Conservation (phyloP, 2,797 vertebrate species). For the Fistularia commersonii region DNA sequence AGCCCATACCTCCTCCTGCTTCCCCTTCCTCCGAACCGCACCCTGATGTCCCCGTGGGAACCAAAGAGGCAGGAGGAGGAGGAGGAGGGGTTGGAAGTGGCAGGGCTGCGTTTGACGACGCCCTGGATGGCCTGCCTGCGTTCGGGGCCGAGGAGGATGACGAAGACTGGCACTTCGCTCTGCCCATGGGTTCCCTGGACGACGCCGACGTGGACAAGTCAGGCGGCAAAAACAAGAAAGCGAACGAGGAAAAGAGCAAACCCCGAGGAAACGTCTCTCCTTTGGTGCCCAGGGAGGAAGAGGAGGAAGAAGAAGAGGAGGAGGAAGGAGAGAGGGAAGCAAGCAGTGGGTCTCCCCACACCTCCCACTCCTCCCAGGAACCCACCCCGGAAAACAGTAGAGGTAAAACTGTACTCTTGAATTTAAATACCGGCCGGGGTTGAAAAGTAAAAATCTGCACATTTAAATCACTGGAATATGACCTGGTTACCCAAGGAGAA, state of each 20-base stretch:
- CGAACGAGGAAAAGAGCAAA: neutral
- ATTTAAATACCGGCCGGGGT: too few relatives aligned
- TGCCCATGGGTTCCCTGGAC: slow-evolving; percentile 48
- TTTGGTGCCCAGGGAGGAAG: slow-evolving; percentile 16
- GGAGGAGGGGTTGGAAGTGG: slow-evolving; percentile 34
- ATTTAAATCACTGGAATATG: too few relatives aligned
- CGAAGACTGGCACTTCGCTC: slow-evolving; percentile 67
- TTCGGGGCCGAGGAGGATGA: slow-evolving; percentile 61
- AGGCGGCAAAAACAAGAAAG: slow-evolving; percentile 13
- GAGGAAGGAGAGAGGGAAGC: slow-evolving; percentile 39
- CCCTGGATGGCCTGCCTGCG: slow-evolving; percentile 54
- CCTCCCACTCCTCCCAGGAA: slow-evolving; percentile 62
- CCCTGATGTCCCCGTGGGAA: slow-evolving; percentile 32
- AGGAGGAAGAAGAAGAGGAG: slow-evolving; percentile 16
- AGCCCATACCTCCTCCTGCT: slow-evolving; percentile 16
- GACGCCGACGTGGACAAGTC: slow-evolving; percentile 36
- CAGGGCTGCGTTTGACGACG: slow-evolving; percentile 55
- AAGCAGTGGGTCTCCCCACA: slow-evolving; percentile 48
- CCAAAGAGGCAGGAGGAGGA: slow-evolving; percentile 29
- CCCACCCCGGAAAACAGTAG: slow-evolving; percentile 50
- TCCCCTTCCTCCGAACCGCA: slow-evolving; percentile 25
- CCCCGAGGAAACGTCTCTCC: neutral
- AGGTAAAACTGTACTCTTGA: slow-evolving; percentile 36
- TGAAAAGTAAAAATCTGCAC: too few relatives aligned
- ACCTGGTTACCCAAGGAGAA: too few relatives aligned